Base-by-base conservation (phyloP, 2,113 vertebrate genomes). In the Antennarius striatus region DNA sequence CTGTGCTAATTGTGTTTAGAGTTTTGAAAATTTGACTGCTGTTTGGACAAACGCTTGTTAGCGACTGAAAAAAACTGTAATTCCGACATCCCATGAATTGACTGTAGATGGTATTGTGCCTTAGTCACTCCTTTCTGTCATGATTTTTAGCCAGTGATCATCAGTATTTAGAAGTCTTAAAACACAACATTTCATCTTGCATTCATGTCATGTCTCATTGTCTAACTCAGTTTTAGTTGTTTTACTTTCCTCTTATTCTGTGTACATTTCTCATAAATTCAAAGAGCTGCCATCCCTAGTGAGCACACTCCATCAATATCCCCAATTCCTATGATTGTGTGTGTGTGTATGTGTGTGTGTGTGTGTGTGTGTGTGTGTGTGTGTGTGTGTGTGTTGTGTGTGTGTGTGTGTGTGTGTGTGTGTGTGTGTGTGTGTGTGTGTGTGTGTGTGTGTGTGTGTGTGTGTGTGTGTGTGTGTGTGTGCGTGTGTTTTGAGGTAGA, bases 261-360 rank as follows among this genome's bases (percentile, higher is more conserved):
- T 84, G 7, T 60, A 71, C 69, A 75, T 65, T 75, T 69, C 63
- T 81, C 63, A 69, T 79, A 62, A 80, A 79, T 67, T 83, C 71
- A 79, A 75, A 86, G 68, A 73, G 32, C 58, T 73, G 79, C 58
- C 77, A 68, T 55, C 53, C 68, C 77, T 17, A 2, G 70, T 59
- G 76, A 71, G 61, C 45, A 64, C 60, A 63, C 56, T 85, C 77
- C 74, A 88, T 83, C 85, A 63, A 75, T 84, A 75, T 77, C 73
- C 67, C 39, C 78, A 72, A 83, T 77, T 72, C 58, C 71, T 30
- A 75, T 81, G 77, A 63, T 51, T 47, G 61, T 57, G 65, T 29
- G 40, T 60, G 70, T 45, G 52, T 17, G 57, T 55, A 58, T 64
- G 36, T 60, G 50, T 28, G 43, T 54, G 59, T 60, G 50, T 48